Base-by-base conservation (phyloP, 2,888 invertebrate genomes). In the Apocheima hispidaria region DNA sequence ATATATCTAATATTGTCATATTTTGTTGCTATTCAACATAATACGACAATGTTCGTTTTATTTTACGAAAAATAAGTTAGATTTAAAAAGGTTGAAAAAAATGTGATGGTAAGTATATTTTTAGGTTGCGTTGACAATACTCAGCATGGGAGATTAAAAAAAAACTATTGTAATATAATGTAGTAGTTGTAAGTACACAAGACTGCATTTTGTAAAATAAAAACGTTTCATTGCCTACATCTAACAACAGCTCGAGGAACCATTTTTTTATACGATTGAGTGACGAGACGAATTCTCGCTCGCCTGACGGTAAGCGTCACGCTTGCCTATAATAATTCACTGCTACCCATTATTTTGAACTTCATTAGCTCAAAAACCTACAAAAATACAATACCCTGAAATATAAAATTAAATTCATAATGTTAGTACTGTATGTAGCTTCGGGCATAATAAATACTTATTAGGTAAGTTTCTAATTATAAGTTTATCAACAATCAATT, bases 201-300 rank as follows among this genome's bases (percentile, higher is more conserved):
- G 70, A 65, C 54, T 56, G 61, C 63, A 60, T 70, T 67, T 66
- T 66, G 49, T 63, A 49, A 69, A 70, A 67, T 36, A 63, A 70
- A 65, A 56, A 63, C 56, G 46, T 52, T 53, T 35, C 54, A 26
- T n/a, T n/a, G n/a, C n/a, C n/a, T n/a, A n/a, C n/a, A n/a, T n/a
- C n/a, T n/a, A n/a, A n/a, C n/a, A n/a, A n/a, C n/a, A n/a, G n/a
- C n/a, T n/a, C n/a, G n/a, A n/a, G n/a, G n/a, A n/a, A n/a, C n/a
- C n/a, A n/a, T n/a, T n/a, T n/a, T n/a, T n/a, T n/a, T n/a, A n/a
- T n/a, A n/a, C n/a, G n/a, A n/a, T n/a, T n/a, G n/a, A n/a, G n/a
- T n/a, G n/a, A n/a, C n/a, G n/a, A n/a, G n/a, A n/a, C n/a, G n/a
- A n/a, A n/a, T n/a, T n/a, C n/a, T n/a, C n/a, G n/a, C n/a, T n/a